These are phyloP conservation scores for Bugula neritina DNA, from an alignment of 2,888 invertebrate species.

Conservation along the genomic window DNA sequence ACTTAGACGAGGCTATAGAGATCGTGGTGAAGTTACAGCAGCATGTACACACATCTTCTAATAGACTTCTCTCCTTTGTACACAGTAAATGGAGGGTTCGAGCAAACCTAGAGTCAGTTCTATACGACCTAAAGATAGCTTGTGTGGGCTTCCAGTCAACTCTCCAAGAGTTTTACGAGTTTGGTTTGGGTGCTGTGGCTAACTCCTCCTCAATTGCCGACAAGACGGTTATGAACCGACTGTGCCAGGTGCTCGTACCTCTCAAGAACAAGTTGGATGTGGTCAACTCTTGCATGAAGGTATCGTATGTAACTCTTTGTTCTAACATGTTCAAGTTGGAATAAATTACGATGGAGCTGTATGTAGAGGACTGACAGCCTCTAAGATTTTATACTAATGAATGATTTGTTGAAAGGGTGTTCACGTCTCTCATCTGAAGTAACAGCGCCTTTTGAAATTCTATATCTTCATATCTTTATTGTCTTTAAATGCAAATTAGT, in stretches of 20 bases:
- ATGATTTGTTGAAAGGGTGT: no score
- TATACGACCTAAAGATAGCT: constrained; percentile 77
- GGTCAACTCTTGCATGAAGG: constrained; percentile 26
- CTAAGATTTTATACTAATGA: no score
- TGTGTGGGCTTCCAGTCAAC: constrained; percentile 72
- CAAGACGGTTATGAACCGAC: constrained; percentile 41
- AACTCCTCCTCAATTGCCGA: constrained; percentile 64
- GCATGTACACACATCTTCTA: constrained; percentile 76
- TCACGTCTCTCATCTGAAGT: no score
- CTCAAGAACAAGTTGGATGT: constrained; percentile 35
- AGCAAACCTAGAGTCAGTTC: constrained; percentile 69
- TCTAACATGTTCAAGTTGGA: no score
- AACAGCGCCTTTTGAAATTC: no score
- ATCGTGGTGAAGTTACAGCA: constrained; percentile 68
- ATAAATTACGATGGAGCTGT: no score
- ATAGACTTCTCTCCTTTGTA: constrained; percentile 66
- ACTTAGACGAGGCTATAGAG: constrained; percentile 70
- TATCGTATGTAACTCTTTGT: no score
- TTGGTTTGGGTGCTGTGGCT: constrained; percentile 79
- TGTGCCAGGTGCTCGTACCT: constrained; percentile 41
- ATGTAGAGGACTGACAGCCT: no score
- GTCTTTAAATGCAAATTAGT: no score
- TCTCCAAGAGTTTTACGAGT: constrained; percentile 78
- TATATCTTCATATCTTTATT: no score
- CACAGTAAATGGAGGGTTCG: constrained; percentile 70